Base-by-base conservation (phyloP, 1,140 invertebrate species). In the Trichonephila inaurata region DNA sequence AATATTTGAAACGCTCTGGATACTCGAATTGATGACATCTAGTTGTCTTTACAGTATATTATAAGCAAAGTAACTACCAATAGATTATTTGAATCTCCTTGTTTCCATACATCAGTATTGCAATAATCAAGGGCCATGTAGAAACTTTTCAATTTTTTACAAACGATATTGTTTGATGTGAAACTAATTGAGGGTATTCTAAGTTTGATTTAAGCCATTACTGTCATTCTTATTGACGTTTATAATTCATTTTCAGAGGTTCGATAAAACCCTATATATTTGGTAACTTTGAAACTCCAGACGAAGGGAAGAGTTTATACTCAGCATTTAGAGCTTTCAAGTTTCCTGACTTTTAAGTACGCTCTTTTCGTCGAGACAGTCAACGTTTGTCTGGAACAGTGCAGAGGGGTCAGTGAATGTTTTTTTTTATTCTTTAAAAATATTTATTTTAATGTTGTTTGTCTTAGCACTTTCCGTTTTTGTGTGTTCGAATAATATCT, bases 201-300 rank as follows among this genome's bases (percentile, higher is more conserved):
- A 40, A 77, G 19, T 40, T 40, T 64, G 28, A 5, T 4, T 40
- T 77, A 40, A 33, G 28, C 18, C 72, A 77, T 77, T 12, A 40
- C 72, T 77, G 72, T 77, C 24, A 33, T 77, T 83, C 40, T 83
- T 21, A 83, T 58, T 83, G 82, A 58, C 82, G 82, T 83, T 72
- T 89, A 64, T 89, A 61, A 96, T 92, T 85, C 33, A 60, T 72
- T 82, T 97, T 69, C 96, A 98, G 98, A n/a, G 99, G 98, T 95
- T 98, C 98, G 1, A 97, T 99, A 21, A 98, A 99, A 96, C 98
- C 98, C 0, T 98, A 98, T 95, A 96, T 99, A 14, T 99, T 99
- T 95, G 98, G 98, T 95, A 99, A 99, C 96, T 99, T 99, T 96
- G 97, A 98, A 95, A 98, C 98, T 0, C 96, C 97, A 0, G 97